These are phyloP conservation scores for Anhinga anhinga DNA, from an alignment of 2,113 vertebrate genomes.

Conservation along the genomic window DNA sequence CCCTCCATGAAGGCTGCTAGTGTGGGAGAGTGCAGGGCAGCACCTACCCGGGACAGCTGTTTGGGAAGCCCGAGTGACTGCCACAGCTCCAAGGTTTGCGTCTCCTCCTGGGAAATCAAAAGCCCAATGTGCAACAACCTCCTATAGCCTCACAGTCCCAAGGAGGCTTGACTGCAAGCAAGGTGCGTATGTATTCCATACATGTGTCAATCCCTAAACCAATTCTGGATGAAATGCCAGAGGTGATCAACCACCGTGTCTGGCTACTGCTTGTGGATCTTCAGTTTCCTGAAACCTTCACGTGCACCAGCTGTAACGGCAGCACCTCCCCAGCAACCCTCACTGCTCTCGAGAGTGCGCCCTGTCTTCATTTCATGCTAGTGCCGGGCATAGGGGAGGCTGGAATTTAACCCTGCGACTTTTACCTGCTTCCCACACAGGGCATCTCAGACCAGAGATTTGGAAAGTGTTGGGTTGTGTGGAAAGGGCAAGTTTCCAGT, in stretches of 20 bases:
- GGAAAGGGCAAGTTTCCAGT: not conserved
- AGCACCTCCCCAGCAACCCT: not conserved
- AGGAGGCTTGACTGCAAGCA: not conserved
- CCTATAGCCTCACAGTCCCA: not conserved
- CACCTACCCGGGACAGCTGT: not conserved
- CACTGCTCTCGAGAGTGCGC: no score
- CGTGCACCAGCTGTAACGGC: not conserved
- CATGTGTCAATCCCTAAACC: not conserved
- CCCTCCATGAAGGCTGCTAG: not conserved
- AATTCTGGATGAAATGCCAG: not conserved
- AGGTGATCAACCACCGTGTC: accelerated
- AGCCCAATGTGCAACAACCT: not conserved
- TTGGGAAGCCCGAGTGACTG: not conserved
- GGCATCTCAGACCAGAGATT: not conserved
- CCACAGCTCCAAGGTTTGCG: not conserved
- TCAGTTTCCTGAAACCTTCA: not conserved
- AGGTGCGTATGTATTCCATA: not conserved
- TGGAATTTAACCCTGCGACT: not conserved
- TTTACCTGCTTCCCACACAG: not conserved
- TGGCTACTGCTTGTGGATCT: not conserved
- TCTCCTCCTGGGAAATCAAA: not conserved
- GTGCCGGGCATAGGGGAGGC: not conserved
- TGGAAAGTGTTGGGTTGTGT: not conserved
- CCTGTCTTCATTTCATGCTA: not conserved
- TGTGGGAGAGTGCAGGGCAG: accelerated